Percentiles rank a stretch among this genome's conserved stretches.
Conservation (phyloP, 1,140 invertebrate species). For the Panonychus citri region DNA sequence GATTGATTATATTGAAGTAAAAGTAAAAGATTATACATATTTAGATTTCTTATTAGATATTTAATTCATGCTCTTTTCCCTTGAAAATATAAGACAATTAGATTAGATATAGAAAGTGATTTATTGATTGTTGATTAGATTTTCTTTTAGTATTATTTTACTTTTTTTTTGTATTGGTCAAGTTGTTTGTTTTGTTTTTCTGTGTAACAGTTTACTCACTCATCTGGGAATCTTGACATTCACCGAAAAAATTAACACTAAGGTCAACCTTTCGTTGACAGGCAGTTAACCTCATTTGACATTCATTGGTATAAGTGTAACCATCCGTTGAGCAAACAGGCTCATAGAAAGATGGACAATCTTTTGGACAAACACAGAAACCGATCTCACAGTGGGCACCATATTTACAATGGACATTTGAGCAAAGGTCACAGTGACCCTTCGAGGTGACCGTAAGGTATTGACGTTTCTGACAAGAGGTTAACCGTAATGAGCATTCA, state of each 20-base stretch:
- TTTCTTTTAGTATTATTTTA: no score
- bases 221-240: constrained; percentile 30
- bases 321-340: constrained; percentile 51
- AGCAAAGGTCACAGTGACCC: constrained; percentile 50
- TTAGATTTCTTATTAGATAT: no score
- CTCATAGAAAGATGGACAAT: constrained; percentile 30
- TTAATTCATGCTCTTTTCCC: no score
- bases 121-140: no score
- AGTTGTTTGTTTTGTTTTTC: no score
- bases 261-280: constrained; percentile 43
- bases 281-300: constrained; percentile 45
- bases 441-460: constrained; percentile 43
- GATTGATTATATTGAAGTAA: no score
- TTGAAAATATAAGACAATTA: no score
- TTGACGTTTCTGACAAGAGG: constrained; percentile 40
- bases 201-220: neutral
- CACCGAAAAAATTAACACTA: constrained; percentile 49
- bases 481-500: constrained; percentile 48
- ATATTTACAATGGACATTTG: constrained; percentile 47
- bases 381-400: constrained; percentile 59
- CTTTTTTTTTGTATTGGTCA: no score
- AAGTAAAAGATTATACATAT: no score
- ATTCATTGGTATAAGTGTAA: constrained; percentile 69
- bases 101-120: no score
- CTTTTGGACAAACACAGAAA: constrained; percentile 53